Evolutionary conservation across 2,888 invertebrate genomes (phyloP).

Genomic region (Frankliniella fusca): DNA sequence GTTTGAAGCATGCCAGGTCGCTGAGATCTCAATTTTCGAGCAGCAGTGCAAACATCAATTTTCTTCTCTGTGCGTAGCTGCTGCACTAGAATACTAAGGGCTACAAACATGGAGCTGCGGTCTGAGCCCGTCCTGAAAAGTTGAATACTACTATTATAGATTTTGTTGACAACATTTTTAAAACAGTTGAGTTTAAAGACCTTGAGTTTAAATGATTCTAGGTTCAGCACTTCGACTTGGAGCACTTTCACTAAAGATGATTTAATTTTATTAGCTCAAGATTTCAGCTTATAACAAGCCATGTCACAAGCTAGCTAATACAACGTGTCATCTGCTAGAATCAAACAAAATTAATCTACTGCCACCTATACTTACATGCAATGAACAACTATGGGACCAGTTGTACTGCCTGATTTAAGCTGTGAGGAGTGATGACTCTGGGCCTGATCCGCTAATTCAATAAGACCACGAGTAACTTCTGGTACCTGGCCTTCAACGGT

Average conservation of each 20-base stretch:
- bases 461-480: conserved; percentile 79
- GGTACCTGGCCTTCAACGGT: conserved; percentile 85
- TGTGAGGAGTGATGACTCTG: conserved; percentile 49
- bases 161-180: background rate
- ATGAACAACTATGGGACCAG: conserved; percentile 77
- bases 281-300: too few species aligned
- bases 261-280: too few species aligned
- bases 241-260: too few species aligned
- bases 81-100: conserved; percentile 77
- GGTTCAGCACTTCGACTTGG: too few species aligned
- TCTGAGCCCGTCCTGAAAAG: conserved; percentile 64
- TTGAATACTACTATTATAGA: conserved; percentile 31
- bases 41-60: conserved; percentile 79
- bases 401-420: conserved; percentile 38
- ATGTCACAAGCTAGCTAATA: too few species aligned
- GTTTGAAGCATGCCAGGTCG: conserved; percentile 79
- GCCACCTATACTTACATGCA: conserved; percentile 50
- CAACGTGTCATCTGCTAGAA: too few species aligned
- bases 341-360: too few species aligned
- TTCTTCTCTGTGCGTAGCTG: conserved; percentile 79
- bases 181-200: too few species aligned
- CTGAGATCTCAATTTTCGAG: conserved; percentile 78
- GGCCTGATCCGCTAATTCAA: conserved; percentile 77
- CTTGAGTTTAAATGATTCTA: too few species aligned
- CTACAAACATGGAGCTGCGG: conserved; percentile 84